Evolutionary conservation across 2,888 invertebrate genomes (phyloP), one percentile per base, ranked within the genome.

Genomic region (Hipparchia sbordonii): DNA sequence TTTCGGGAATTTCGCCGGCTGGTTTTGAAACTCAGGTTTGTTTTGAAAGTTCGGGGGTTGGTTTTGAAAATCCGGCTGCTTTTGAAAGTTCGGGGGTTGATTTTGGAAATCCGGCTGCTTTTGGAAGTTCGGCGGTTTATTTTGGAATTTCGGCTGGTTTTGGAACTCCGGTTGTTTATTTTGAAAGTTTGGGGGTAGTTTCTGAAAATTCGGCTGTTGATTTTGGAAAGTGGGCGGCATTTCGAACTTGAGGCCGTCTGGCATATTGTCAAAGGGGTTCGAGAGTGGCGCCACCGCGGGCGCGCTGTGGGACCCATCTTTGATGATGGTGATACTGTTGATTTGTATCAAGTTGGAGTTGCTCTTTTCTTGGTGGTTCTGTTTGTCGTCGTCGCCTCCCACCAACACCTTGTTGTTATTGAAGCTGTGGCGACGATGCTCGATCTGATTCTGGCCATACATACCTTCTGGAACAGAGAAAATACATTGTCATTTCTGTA

Each of bases 391-490:
- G 77, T 89, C 86, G 3, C 91, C 91, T 0, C 93, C 93, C 0
- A 92, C 91, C 13, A 94, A 68, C 0, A 93, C 90, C 77, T 93
- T 93, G 81, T 93, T 93, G 80, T 93, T 93, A 82, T 90, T 92
- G 85, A 90, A 92, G 62, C 87, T 89, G 67, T 84, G 85, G 5
- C 91, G 82, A 0, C 90, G 78, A 65, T 96, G 80, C 0, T 87
- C 97, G 79, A 96, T 80, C 6, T 82, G 84, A 10, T 77, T 82
- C 39, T 96, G 81, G 33, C 83, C 79, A 77, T 90, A 93, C 83
- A 91, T 84, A 54, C 86, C 87, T 84, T 88, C 91, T 92, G 90
- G 61, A 83, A 86, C 62, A 8, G 23, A 54, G 72, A 74, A 62
- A 57, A 12, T 9, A 23, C 3, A 13, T 45, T 61, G 23, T 57